Percentiles rank a stretch among this genome's conserved stretches.
Evolutionary conservation across 2,888 invertebrate species (phyloP).

Genomic region (Aelia acuminata): DNA sequence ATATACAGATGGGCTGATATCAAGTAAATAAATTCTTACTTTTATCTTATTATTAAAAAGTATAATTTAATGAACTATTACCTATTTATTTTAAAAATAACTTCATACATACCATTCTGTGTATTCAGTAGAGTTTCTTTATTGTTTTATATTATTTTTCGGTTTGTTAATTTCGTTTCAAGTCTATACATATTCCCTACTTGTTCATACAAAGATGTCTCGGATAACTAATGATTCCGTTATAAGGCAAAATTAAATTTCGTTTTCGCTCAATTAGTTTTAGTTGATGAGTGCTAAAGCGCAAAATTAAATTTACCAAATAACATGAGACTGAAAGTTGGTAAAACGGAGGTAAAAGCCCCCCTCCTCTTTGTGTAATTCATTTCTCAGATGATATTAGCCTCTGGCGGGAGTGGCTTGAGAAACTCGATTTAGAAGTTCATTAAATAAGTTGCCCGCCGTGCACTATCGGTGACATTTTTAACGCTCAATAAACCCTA

Average conservation of each 20-base stretch:
- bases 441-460: conserved; percentile 33
- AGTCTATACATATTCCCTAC: too few species aligned
- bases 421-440: conserved; percentile 44
- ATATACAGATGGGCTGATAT: too few species aligned
- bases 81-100: too few species aligned
- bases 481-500: conserved; percentile 45
- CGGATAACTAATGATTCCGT: neutral
- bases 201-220: too few species aligned
- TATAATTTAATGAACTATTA: too few species aligned
- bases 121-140: too few species aligned
- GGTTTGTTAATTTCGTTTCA: too few species aligned
- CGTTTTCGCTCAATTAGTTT: neutral
- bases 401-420: neutral
- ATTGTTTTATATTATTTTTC: too few species aligned
- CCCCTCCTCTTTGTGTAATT: neutral
- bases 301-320: neutral
- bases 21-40: too few species aligned
- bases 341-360: conserved; percentile 16
- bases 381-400: conserved; percentile 41
- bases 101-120: too few species aligned
- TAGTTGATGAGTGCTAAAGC: neutral
- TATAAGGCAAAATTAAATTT: neutral
- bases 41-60: too few species aligned
- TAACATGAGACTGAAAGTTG: neutral
- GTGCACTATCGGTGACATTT: conserved; percentile 36